Base-by-base conservation (phyloP, 2,888 invertebrate genomes). In the Euplagia quadripunctaria region DNA sequence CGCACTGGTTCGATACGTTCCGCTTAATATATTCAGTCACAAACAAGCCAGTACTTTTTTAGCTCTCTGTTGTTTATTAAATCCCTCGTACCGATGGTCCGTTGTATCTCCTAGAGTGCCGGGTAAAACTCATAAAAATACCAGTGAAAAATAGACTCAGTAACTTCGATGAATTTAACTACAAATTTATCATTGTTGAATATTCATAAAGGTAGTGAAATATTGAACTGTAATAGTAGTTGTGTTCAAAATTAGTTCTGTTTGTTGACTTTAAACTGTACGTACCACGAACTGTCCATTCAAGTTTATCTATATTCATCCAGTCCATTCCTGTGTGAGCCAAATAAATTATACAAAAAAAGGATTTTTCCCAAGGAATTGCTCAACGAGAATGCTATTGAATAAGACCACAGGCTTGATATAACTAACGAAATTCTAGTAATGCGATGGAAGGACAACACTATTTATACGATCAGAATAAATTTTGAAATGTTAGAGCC, bases 51-150 rank as follows among this genome's bases (percentile, higher is more conserved):
- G 5, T 17, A n/a, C 17, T 52, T 52, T 51, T 20, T 20, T 49
- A 65, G 65, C 46, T 65, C 1, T 64, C 20, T 20, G 46, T 64
- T 64, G 64, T 46, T 49, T 49, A 66, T 49, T 66, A 49, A 16
- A 49, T 49, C 49, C 8, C 31, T 31, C 14, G 20, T n/a, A 1
- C 17, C 8, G 42, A 17, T 64, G 3, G 42, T 17, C 64, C 31
- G n/a, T 49, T n/a, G 14, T 66, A 11, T 49, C 5, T 65, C 20
- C 31, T 41, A 55, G 5, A 12, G 42, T 17, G 17, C 12, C 14
- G 12, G 42, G 41, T 6, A 8, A 1, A 17, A 52, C 11, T 14
- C 5, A 61, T 61, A 12, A 58, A 55, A 41, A 41, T 20, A 17
- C n/a, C 17, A 17, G 52, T 17, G n/a, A 67, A 17, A 42, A 51